phyloP scores from a whole-genome alignment of 2,888 invertebrate genomes.

The Pandemis cinnamomeana region DNA sequence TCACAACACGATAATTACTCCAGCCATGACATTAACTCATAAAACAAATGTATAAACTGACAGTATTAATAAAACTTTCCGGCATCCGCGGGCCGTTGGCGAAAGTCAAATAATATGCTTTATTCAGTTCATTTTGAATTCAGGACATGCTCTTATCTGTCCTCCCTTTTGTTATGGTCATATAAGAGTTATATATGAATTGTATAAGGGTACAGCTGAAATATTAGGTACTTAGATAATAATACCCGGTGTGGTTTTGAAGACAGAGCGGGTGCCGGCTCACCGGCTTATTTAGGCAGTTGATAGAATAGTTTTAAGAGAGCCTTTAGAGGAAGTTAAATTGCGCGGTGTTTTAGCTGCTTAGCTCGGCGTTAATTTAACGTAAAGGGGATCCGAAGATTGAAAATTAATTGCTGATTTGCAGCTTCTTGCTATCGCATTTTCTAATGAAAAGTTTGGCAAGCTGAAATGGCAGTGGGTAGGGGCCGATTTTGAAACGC shows the following conservation, averaged over 20 bases:
- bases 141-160: constrained; percentile 58
- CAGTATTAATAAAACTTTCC: constrained; percentile 61
- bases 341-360: not conserved
- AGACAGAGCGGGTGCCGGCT: constrained; percentile 36
- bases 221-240: constrained; percentile 37
- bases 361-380: not conserved
- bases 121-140: constrained; percentile 68
- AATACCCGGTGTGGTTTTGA: constrained; percentile 31
- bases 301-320: constrained; percentile 32
- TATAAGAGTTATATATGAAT: constrained; percentile 55
- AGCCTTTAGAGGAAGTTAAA: constrained; percentile 22
- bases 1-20: constrained; percentile 23
- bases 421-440: not conserved
- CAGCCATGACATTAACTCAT: constrained; percentile 47
- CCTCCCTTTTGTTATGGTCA: constrained; percentile 51
- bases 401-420: not conserved
- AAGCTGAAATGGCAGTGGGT: no score
- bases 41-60: constrained; percentile 54
- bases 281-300: constrained; percentile 30
- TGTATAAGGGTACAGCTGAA: constrained; percentile 34
- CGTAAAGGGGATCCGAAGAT: not conserved
- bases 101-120: constrained; percentile 61
- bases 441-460: not conserved
- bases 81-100: constrained; percentile 49
- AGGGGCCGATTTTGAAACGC: no score